Conservation (phyloP, 2,888 invertebrate species). For the Coenonympha arcania region DNA sequence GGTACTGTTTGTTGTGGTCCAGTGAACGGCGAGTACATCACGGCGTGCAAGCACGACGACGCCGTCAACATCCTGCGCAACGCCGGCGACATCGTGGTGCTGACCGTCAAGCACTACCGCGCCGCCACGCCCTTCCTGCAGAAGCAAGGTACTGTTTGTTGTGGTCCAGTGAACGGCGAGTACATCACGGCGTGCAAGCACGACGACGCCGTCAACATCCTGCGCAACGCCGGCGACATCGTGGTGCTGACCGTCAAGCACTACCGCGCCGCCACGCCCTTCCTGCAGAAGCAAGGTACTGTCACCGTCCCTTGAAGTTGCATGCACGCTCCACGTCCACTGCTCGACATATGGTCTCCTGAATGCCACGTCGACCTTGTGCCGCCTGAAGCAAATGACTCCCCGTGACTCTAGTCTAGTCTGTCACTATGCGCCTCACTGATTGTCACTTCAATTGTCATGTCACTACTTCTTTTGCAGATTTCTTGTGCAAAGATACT, state of each 20-base stretch:
- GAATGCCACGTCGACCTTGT: no score
- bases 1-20: slow-evolving; percentile 38
- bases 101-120: slow-evolving; percentile 95
- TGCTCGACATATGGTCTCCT: no score
- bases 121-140: slow-evolving; percentile 96
- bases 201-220: slow-evolving; percentile 94
- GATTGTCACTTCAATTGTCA: no score
- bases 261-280: slow-evolving; percentile 95
- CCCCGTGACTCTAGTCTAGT: no score
- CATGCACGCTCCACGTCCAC: no score
- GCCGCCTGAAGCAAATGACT: no score
- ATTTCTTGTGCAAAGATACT: no score
- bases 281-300: slow-evolving; percentile 80
- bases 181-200: slow-evolving; percentile 92
- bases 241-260: slow-evolving; percentile 96
- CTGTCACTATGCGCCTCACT: no score
- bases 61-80: slow-evolving; percentile 94
- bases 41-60: slow-evolving; percentile 93
- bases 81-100: slow-evolving; percentile 93
- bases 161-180: slow-evolving; percentile 83
- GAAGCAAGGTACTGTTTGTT: slow-evolving; percentile 76
- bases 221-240: slow-evolving; percentile 92
- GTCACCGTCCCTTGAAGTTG: no score
- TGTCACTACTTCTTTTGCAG: no score
- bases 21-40: slow-evolving; percentile 93